Evolutionary conservation across 2,888 invertebrate species (phyloP), one percentile per base, ranked within the genome.

Genomic region (Drosophila quinaria): DNA sequence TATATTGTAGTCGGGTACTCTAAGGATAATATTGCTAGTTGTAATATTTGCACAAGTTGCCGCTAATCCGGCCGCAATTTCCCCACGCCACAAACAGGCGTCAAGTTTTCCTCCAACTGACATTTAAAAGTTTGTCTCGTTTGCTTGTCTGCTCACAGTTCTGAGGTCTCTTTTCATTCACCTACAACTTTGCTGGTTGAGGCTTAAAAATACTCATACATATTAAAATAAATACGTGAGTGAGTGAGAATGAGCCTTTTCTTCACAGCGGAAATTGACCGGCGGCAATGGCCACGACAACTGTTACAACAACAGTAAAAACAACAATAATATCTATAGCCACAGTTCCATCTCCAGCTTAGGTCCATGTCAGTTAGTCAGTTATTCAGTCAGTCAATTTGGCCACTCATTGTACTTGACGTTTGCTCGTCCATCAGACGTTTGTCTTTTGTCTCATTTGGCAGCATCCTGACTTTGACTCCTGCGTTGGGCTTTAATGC

Each of bases 191-290:
- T 56, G 5, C 41, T 33, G 41, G 47, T 15, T 52, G 49, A 1
- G 44, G 67, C 74, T 74, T 77, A 70, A 68, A 74, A 79, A 70
- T 54, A 60, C 73, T 65, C 65, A 63, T 76, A 65, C 73, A 76
- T 76, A 69, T 76, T 76, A 19, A 76, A 76, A 73, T 70, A 66
- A 15, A 46, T 47, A 17, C 11, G n/a, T n/a, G n/a, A n/a, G n/a
- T n/a, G 37, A 31, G 39, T 42, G 31, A 19, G 33, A 51, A 25
- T 46, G 22, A 15, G 31, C 37, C 25, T 58, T 70, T 74, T 52
- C 67, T 70, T 66, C 19, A 11, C n/a, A 63, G 17, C 87, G 86
- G 86, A 86, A 85, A 86, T 86, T 87, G 87, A 74, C 83, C 83
- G 86, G 74, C 85, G 85, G 81, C 81, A 76, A 64, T 72, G 67